phyloP scores from a whole-genome alignment of 2,888 invertebrate genomes.

The Tetranychus piercei region DNA sequence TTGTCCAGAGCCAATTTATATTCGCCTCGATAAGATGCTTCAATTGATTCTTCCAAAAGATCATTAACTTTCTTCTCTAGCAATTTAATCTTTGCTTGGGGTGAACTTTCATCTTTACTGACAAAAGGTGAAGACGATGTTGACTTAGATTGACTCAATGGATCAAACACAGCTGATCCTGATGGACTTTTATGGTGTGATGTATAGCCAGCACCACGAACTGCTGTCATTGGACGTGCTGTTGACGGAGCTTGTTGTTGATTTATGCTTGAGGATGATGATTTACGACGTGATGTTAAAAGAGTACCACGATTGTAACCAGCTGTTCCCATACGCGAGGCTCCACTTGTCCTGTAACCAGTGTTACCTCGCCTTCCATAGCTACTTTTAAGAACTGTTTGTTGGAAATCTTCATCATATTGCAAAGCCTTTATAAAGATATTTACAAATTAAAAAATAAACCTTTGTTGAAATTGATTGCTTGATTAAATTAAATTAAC shows the following conservation, averaged over 20 bases:
- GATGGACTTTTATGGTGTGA: conserved; percentile 36
- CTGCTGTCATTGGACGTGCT: conserved; percentile 79
- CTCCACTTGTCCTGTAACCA: conserved; percentile 28
- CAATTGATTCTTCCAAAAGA: conserved; percentile 74
- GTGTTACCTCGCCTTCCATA: conserved; percentile 42
- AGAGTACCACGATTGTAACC: conserved; percentile 15
- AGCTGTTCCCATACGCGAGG: conserved; percentile 28
- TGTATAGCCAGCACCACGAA: conserved; percentile 85
- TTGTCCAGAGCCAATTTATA: conserved; percentile 34
- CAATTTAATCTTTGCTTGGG: conserved; percentile 73
- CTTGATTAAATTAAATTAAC: background rate
- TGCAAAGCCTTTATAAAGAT: conserved; percentile 42
- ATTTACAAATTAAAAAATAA: background rate
- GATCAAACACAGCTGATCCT: conserved; percentile 44
- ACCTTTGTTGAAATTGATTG: background rate
- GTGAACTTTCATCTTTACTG: conserved; percentile 30
- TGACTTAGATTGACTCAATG: conserved; percentile 46
- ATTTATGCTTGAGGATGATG: conserved; percentile 14
- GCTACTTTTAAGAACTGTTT: conserved; percentile 49
- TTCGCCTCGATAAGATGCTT: conserved; percentile 47
- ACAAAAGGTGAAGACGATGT: conserved; percentile 41
- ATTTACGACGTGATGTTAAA: conserved; percentile 19
- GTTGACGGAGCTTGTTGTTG: conserved; percentile 13
- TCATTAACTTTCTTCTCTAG: conserved; percentile 73
- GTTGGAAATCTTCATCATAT: conserved; percentile 54